phyloP scores from a whole-genome alignment of 2,888 invertebrate genomes.

The Anthophora plumipes region DNA sequence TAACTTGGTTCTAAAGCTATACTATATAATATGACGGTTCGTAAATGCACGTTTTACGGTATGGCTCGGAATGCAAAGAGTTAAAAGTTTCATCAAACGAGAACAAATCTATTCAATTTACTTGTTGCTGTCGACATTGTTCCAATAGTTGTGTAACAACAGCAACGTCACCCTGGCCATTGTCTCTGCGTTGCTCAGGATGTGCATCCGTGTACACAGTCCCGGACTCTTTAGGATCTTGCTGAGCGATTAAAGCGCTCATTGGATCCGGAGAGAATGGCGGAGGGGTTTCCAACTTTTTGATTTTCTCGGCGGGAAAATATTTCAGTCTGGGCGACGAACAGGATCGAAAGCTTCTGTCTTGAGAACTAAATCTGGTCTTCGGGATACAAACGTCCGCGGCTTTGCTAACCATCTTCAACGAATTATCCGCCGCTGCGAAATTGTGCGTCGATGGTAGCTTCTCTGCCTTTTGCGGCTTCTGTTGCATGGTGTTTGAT shows the following conservation, averaged over 20 bases:
- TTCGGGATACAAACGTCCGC: slow-evolving; percentile 59
- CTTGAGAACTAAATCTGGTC: slow-evolving; percentile 65
- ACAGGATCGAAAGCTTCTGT: slow-evolving; percentile 45
- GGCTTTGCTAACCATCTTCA: slow-evolving; percentile 7
- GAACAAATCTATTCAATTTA: slow-evolving; percentile 5
- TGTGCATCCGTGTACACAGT: not conserved
- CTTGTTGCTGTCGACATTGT: slow-evolving; percentile 36
- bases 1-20: too few relatives aligned
- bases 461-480: slow-evolving; percentile 22
- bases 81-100: too few relatives aligned
- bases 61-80: too few relatives aligned
- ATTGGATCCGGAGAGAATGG: slow-evolving; percentile 39
- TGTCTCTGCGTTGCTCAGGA: slow-evolving; percentile 6
- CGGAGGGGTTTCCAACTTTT: slow-evolving; percentile 59
- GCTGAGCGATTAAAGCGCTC: slow-evolving; percentile 57
- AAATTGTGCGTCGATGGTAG: slow-evolving; percentile 35
- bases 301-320: slow-evolving; percentile 77
- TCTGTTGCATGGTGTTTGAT: not conserved
- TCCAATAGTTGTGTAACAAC: not conserved
- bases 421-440: not conserved
- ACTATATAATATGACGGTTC: too few relatives aligned
- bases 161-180: slow-evolving; percentile 49
- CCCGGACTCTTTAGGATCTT: slow-evolving; percentile 40
- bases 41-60: too few relatives aligned
- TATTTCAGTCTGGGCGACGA: slow-evolving; percentile 75